Conservation (phyloP, 1,140 invertebrate species). For the Papilio glaucus region DNA sequence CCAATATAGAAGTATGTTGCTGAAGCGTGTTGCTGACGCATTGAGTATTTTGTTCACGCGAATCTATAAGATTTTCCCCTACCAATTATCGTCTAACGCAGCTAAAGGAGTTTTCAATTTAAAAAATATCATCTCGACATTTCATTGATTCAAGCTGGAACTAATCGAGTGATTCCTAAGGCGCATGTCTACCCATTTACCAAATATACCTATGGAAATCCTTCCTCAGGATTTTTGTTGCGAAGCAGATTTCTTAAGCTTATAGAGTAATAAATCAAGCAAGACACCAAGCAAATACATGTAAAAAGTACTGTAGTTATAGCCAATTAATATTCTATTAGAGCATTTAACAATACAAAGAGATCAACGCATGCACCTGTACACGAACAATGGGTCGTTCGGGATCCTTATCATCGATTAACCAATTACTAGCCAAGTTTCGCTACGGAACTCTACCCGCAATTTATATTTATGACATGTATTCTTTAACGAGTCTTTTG, state of each 20-base stretch:
- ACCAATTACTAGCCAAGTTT: constrained; percentile 41
- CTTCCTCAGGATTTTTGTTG: no score
- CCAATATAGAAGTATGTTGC: no score
- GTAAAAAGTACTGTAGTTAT: neutral
- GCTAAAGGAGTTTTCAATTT: no score
- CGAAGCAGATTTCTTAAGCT: constrained; percentile 1
- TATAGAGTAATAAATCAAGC: neutral
- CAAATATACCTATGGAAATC: no score
- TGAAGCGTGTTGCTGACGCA: no score
- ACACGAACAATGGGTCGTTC: constrained; percentile 49
- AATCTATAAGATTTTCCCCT: no score
- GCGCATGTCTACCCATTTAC: no score
- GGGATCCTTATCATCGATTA: constrained; percentile 50
- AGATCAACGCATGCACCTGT: neutral
- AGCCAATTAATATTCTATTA: constrained; percentile 25
- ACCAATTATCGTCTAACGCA: no score
- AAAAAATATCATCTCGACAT: no score
- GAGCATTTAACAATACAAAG: constrained; percentile 3
- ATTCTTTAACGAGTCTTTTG: neutral
- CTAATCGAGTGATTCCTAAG: no score
- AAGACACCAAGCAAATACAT: neutral
- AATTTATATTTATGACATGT: constrained; percentile 15
- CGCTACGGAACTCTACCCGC: constrained; percentile 29
- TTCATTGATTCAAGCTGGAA: no score
- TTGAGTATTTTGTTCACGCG: no score